phyloP scores from a whole-genome alignment of 2,797 vertebrate species.

The Gobio occitaniae region DNA sequence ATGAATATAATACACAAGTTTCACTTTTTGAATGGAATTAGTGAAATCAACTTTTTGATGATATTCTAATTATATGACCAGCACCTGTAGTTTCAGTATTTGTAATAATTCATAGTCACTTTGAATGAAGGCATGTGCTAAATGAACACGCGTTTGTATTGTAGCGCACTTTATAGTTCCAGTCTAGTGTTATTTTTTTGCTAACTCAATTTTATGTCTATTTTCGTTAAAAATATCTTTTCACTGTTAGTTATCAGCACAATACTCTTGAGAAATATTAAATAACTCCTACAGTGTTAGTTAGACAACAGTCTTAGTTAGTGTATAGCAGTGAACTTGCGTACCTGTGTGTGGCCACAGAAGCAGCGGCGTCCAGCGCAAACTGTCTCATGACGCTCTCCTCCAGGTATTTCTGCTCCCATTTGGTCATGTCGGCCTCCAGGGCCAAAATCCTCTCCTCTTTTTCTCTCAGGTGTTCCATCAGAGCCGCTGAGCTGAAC shows the following conservation, averaged over 20 bases:
- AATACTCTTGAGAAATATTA: background rate
- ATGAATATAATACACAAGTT: no score
- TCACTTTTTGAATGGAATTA: no score
- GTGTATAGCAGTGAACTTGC: background rate
- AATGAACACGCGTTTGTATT: background rate
- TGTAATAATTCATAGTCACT: background rate
- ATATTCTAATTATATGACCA: no score
- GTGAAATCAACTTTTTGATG: no score
- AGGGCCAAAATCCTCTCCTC: constrained; percentile 95
- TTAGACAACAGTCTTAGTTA: background rate
- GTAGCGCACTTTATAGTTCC: background rate
- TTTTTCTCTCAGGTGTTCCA: constrained; percentile 96
- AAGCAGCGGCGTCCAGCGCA: constrained; percentile 93
- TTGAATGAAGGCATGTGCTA: background rate
- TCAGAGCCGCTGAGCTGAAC: constrained; percentile 87
- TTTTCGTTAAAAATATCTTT: background rate
- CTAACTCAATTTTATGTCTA: background rate
- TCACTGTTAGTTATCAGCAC: background rate
- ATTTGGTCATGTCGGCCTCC: constrained; percentile 99
- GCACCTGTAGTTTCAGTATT: background rate
- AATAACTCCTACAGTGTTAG: background rate
- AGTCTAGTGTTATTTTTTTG: background rate
- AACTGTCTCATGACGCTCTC: constrained; percentile 99
- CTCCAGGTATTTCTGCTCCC: constrained; percentile 99
- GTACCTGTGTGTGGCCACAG: constrained; percentile 94